These are phyloP conservation scores for Champsocephalus esox DNA, from an alignment of 2,797 vertebrate genomes.

Conservation along the genomic window DNA sequence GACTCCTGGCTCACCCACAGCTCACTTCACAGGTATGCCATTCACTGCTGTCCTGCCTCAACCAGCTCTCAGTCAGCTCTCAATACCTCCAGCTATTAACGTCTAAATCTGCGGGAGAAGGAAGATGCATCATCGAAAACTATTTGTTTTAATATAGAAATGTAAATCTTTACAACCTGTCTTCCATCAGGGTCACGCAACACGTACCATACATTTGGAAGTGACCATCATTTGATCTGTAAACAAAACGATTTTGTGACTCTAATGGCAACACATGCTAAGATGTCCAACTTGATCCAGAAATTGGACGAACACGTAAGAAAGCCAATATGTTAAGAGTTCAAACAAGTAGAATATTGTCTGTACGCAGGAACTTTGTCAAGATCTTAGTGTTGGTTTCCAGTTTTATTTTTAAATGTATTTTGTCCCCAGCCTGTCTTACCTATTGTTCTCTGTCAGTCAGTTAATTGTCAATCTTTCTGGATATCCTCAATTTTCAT, in stretches of 20 bases:
- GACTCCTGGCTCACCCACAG: constrained; percentile 48
- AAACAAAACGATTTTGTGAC: constrained; percentile 44
- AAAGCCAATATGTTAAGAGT: constrained; percentile 19
- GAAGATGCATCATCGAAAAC: not conserved
- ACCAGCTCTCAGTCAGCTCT: constrained; percentile 25
- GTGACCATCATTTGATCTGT: constrained; percentile 23
- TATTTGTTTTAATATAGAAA: no score
- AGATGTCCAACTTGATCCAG: constrained; percentile 48
- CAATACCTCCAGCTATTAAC: not conserved
- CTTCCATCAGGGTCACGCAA: constrained; percentile 36
- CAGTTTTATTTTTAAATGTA: no score
- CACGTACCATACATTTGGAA: constrained; percentile 37
- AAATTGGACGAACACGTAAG: constrained; percentile 42
- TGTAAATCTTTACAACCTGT: no score
- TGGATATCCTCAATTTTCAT: no score
- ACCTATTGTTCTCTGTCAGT: no score
- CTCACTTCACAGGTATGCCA: constrained; percentile 63
- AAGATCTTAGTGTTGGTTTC: no score
- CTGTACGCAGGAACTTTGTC: no score
- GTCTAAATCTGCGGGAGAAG: not conserved
- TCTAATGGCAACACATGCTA: constrained; percentile 50
- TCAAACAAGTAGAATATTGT: no score
- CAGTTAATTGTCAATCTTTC: no score
- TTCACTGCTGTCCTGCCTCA: constrained; percentile 27
- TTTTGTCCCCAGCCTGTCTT: no score